Base-by-base conservation (phyloP, 2,888 invertebrate species). In the Sialis fuliginosa region DNA sequence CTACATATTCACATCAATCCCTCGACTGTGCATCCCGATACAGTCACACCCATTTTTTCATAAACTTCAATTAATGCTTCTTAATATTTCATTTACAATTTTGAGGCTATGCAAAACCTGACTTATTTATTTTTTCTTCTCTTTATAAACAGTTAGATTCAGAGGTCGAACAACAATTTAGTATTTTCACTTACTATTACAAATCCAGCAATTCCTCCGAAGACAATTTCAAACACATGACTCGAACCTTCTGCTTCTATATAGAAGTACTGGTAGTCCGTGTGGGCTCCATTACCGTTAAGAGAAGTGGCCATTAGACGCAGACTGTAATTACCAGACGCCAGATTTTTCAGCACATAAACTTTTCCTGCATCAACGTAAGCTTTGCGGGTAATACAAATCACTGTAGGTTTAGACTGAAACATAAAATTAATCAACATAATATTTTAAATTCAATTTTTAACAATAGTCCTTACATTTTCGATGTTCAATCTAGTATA, bases 271-370 rank as follows among this genome's bases (percentile, higher is more conserved):
- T 69, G 61, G 5, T 66, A 59, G 0, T 70, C 59, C 4, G 84
- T 76, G 50, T 68, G 72, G 49, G 73, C 73, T 8, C 84, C 84
- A 47, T 74, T 70, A 33, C 85, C 87, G 44, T 82, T 82, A 51
- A 90, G 69, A 7, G 91, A 86, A 44, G 79, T 77, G 6, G 90
- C 86, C 48, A 75, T 74, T 8, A 93, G 73, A 52, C 72, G 71
- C 44, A 90, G 68, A 53, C 83, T 84, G 64, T 92, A 91, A 67
- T 86, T 90, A 31, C 91, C 92, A 37, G 87, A 71, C 39, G 71
- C 67, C 34, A 86, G 62, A 53, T 71, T 73, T 49, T 70, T 70
- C 49, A 81, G 58, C 9, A 67, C 60, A 58, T 75, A 72, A 1
- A 64, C 60, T 49, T 65, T 69, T 9, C 66, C 68, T 47, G 61